phyloP scores from a whole-genome alignment of 2,113 vertebrate genomes.

The Butorides virescens region DNA sequence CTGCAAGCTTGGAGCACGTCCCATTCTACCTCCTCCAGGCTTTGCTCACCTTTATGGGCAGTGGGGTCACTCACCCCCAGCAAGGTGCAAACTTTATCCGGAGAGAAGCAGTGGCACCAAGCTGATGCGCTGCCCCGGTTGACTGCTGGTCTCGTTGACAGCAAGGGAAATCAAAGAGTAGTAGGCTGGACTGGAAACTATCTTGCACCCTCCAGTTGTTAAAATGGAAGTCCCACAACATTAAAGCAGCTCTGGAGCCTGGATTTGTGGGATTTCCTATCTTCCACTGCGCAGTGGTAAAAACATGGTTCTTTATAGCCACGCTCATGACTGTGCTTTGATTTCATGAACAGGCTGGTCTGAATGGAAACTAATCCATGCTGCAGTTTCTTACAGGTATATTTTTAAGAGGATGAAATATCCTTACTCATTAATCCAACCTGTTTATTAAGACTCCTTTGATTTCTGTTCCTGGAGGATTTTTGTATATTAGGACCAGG shows the following conservation, averaged over 20 bases:
- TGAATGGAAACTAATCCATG: not conserved
- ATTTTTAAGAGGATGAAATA: not conserved
- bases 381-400: not conserved
- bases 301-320: not conserved
- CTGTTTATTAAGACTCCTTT: not conserved
- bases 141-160: not conserved
- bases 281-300: not conserved
- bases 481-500: not conserved
- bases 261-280: not conserved
- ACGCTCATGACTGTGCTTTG: not conserved
- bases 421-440: not conserved
- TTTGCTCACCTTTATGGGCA: not conserved
- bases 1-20: not conserved
- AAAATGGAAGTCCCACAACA: not conserved
- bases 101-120: not conserved
- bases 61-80: not conserved
- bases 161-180: not conserved
- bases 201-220: not conserved
- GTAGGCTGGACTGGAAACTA: not conserved
- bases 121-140: not conserved
- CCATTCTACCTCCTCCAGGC: not conserved
- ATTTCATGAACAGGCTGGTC: not conserved
- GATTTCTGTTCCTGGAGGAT: not conserved
- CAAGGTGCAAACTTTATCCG: not conserved
- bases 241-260: not conserved